Evolutionary conservation across 2,888 invertebrate genomes (phyloP).

Genomic region (Dryadula phaetusa): DNA sequence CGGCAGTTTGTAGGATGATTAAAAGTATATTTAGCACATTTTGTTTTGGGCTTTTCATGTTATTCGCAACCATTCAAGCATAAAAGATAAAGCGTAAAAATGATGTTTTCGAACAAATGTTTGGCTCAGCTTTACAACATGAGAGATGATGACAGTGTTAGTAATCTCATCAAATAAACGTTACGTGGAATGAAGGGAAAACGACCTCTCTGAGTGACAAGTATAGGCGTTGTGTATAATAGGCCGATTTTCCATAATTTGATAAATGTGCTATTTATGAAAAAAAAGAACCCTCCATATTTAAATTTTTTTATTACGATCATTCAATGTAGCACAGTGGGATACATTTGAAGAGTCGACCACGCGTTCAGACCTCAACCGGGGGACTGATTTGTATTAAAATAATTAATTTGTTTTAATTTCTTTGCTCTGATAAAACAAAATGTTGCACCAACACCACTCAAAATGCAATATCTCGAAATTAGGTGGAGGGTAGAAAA

Average conservation of each 20-base stretch:
- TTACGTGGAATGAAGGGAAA: constrained; percentile 24
- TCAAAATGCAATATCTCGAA: too few species aligned
- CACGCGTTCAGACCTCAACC: too few species aligned
- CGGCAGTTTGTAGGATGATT: constrained; percentile 24
- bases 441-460: too few species aligned
- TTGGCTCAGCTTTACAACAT: constrained; percentile 13
- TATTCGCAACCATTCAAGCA: constrained; percentile 19
- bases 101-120: constrained; percentile 20
- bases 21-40: constrained; percentile 25
- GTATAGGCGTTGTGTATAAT: background rate
- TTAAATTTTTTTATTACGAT: too few species aligned
- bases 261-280: constrained; percentile 4
- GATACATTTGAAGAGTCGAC: too few species aligned
- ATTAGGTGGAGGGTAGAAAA: too few species aligned
- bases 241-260: constrained; percentile 20
- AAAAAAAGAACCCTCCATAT: background rate
- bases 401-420: too few species aligned
- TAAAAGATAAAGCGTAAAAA: constrained; percentile 25
- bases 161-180: constrained; percentile 28
- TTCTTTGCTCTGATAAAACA: too few species aligned
- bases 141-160: constrained; percentile 23
- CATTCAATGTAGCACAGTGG: too few species aligned
- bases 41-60: constrained; percentile 6
- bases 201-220: constrained; percentile 23
- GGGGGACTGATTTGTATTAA: too few species aligned